phyloP scores from a whole-genome alignment of 2,888 invertebrate species.

The Argyresthia goedartella region DNA sequence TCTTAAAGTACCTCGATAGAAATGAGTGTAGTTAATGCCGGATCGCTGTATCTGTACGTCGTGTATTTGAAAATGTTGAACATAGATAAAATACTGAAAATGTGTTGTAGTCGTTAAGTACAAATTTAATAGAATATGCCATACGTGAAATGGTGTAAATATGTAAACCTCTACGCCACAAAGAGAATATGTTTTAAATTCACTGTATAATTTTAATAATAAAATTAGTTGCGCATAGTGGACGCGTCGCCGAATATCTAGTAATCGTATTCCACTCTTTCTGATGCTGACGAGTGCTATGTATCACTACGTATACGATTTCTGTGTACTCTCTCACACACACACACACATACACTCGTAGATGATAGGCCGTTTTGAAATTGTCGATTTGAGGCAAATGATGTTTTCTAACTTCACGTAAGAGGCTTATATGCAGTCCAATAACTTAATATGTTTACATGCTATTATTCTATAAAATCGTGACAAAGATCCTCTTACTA shows the following conservation, averaged over 20 bases:
- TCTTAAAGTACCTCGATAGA: conserved; percentile 35
- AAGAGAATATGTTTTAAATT: not conserved
- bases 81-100: no score
- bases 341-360: no score
- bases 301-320: not conserved
- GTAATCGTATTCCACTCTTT: conserved; percentile 1
- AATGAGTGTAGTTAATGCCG: conserved; percentile 38
- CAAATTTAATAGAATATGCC: no score
- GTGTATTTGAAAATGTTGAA: conserved; percentile 6
- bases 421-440: conserved; percentile 1
- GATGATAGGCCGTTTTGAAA: not conserved
- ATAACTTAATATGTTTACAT: no score
- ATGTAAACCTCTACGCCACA: no score
- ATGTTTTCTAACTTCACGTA: conserved; percentile 30
- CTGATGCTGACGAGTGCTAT: conserved; percentile 2
- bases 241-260: not conserved
- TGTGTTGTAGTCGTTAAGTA: no score
- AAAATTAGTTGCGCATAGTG: not conserved
- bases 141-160: no score
- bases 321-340: not conserved
- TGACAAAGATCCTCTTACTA: no score
- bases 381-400: conserved; percentile 19
- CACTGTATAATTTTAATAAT: not conserved
- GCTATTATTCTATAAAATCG: no score
- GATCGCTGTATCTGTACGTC: conserved; percentile 18